phyloP scores from a whole-genome alignment of 2,797 vertebrate species.

The Pelochelys cantorii region DNA sequence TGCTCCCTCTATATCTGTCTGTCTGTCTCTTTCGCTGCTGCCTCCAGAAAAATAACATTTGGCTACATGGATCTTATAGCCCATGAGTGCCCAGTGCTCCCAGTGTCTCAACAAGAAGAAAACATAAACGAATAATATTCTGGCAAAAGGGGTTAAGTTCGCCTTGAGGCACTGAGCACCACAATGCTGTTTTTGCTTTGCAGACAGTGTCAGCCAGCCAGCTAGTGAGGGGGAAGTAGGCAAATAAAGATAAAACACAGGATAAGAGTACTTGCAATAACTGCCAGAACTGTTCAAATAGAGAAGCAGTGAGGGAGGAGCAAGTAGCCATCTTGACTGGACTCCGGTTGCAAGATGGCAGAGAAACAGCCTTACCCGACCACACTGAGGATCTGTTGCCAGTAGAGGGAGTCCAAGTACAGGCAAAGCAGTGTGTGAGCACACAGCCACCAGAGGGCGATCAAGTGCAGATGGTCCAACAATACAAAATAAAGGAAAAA shows the following conservation, averaged over 20 bases:
- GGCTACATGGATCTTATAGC: background rate
- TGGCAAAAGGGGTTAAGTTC: too few species aligned
- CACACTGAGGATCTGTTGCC: background rate
- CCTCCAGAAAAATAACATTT: background rate
- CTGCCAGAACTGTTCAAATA: background rate
- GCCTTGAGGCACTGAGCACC: too few species aligned
- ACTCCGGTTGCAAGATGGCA: background rate
- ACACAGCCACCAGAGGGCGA: background rate
- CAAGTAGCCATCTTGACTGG: background rate
- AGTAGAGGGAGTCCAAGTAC: background rate
- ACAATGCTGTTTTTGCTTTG: too few species aligned
- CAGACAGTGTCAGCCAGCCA: background rate
- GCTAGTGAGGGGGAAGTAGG: background rate
- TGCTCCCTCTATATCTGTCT: background rate
- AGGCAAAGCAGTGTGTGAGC: background rate
- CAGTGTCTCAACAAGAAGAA: background rate
- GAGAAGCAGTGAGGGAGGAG: background rate
- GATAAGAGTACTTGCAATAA: background rate
- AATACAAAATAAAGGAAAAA: background rate
- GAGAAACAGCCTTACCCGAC: background rate
- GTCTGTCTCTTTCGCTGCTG: background rate
- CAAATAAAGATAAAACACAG: background rate
- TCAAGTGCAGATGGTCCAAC: background rate
- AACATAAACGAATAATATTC: too few species aligned
- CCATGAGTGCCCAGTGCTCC: background rate